Evolutionary conservation across 1,140 invertebrate species (phyloP), one percentile per base, ranked within the genome.

Genomic region (Cyrtorhinus lividipennis): DNA sequence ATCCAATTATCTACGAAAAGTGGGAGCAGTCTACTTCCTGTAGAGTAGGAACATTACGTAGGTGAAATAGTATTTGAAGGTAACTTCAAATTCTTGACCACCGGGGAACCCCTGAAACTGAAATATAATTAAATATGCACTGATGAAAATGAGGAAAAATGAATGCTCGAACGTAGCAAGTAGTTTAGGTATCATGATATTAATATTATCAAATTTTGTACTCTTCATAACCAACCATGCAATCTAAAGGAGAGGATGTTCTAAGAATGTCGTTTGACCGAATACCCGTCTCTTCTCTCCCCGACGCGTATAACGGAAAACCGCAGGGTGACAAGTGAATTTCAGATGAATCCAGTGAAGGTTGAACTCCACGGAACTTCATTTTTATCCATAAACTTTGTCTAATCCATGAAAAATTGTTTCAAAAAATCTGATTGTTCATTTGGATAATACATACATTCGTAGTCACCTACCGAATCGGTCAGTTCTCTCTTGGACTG

Each of bases 101-200:
- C n/a, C 44, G 56, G 12, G 61, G 45, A 26, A 62, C 45, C 61
- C 26, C 38, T 62, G 23, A 27, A 63, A 63, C 45, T 44, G 48
- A 53, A 63, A 48, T 30, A 59, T 18, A 26, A 57, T n/a, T 56
- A 38, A 22, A 64, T 56, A 24, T 53, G 59, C 57, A 57, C 58
- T 64, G 57, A 61, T 20, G 10, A 20, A 20, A 53, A 10, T 53
- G 18, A 53, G 10, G 20, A 38, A 38, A 8, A 8, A 38, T 38
- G 27, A 56, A 59, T 64, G 63, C 62, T 64, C 62, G 62, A 64
- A 45, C 59, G n/a, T n/a, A n/a, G n/a, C n/a, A n/a, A n/a, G n/a
- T n/a, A n/a, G n/a, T n/a, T n/a, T n/a, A n/a, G n/a, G n/a, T n/a
- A n/a, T n/a, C n/a, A n/a, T n/a, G n/a, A n/a, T n/a, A n/a, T n/a